Base-by-base conservation (phyloP, 30 jellyfish, hydroid and myxozoan genomes). In the Catostylus mosaicus region DNA sequence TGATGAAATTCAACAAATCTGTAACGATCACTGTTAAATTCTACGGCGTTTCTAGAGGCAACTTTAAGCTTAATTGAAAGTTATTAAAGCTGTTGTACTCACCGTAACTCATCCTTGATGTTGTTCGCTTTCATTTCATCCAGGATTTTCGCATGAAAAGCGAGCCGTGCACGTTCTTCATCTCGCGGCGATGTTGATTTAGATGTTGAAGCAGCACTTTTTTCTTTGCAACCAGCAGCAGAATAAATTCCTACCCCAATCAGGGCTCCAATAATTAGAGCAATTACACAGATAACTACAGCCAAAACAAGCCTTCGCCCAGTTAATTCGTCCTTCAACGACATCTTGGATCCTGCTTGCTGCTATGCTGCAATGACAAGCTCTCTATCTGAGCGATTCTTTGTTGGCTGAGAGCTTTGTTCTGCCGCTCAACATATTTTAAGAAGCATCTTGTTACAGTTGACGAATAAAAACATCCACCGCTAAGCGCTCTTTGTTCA, bases 71-170 rank as follows among this genome's bases (percentile, higher is more conserved):
- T n/a, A n/a, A n/a, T n/a, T n/a, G n/a, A n/a, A n/a, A n/a, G n/a
- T n/a, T n/a, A n/a, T n/a, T n/a, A n/a, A n/a, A n/a, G n/a, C n/a
- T n/a, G 54, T 16, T 10, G 24, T 23, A 81, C 95, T 54, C 51
- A 90, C 97, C 50, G 56, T 46, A 90, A 72, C 19, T 90, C 57
- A 8, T 61, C 54, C 56, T 69, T 72, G 56, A 83, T 77, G 64
- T 67, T 83, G 34, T 54, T 90, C 14, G 92, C 90, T 63, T 86
- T 84, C 95, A 84, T 84, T 45, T 81, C 90, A 30, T 77, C 77
- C 14, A 84, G 47, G 0, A 90, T 69, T 19, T 36, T 35, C 47
- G 75, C 36, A 59, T 90, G 95, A 12, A 43, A 50, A 27, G 56
- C 72, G 51, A 82, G 57, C 60, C 92, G 81, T 36, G 43, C 88